These are phyloP conservation scores for Antennarius striatus DNA, from an alignment of 2,113 vertebrate genomes.

Conservation along the genomic window DNA sequence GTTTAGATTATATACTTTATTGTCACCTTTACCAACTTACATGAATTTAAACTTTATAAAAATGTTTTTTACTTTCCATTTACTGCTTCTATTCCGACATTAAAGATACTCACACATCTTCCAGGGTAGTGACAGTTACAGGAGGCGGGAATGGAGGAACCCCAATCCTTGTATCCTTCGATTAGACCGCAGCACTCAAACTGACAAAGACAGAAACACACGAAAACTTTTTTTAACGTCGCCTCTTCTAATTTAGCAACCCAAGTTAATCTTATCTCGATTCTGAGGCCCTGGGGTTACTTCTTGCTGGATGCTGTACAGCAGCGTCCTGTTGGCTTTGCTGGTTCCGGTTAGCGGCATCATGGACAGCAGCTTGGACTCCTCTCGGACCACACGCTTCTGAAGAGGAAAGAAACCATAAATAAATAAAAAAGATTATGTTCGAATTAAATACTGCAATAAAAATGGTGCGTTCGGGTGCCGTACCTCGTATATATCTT, in stretches of 20 bases:
- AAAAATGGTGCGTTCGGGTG: background rate
- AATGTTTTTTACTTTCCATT: no score
- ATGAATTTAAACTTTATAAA: no score
- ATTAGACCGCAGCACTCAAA: slow-evolving; percentile 74
- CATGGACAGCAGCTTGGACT: slow-evolving; percentile 66
- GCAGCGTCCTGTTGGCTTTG: slow-evolving; percentile 70
- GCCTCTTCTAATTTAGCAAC: no score
- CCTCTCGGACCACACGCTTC: slow-evolving; percentile 66
- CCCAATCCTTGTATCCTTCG: slow-evolving; percentile 76
- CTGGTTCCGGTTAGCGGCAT: slow-evolving; percentile 67
- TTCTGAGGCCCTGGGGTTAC: background rate
- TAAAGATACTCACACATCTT: slow-evolving; percentile 64
- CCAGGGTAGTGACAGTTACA: slow-evolving; percentile 74
- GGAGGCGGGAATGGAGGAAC: slow-evolving; percentile 66
- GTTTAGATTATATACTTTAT: no score
- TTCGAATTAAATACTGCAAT: background rate
- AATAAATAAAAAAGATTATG: background rate
- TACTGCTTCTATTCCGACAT: background rate
- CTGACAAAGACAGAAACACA: slow-evolving; percentile 31
- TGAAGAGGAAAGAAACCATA: slow-evolving; percentile 20
- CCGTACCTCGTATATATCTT: slow-evolving; percentile 71
- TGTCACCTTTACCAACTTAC: no score
- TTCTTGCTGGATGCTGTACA: slow-evolving; percentile 71
- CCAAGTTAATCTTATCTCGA: no score
- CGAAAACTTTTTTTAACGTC: background rate